These are phyloP conservation scores for Seriola dumerili DNA, from an alignment of 2,113 vertebrate species.

Conservation along the genomic window DNA sequence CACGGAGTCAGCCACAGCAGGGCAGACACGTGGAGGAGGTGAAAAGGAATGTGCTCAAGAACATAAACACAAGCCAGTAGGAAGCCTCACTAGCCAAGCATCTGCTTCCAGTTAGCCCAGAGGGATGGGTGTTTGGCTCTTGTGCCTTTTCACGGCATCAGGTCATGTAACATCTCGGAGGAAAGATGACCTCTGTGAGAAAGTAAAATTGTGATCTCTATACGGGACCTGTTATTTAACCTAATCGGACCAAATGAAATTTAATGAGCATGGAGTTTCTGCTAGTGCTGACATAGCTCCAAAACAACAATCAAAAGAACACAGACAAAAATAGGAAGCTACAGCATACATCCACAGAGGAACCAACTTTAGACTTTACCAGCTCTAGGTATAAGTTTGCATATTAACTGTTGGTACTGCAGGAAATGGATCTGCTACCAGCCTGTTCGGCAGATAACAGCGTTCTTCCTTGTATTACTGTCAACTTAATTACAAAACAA, in stretches of 20 bases:
- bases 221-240: not conserved
- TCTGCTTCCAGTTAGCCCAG: conserved; percentile 72
- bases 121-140: conserved; percentile 47
- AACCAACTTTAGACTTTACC: not conserved
- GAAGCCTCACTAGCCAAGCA: conserved; percentile 64
- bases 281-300: not conserved
- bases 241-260: not conserved
- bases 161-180: conserved; percentile 27
- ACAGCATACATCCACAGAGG: not conserved
- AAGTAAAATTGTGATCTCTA: not conserved
- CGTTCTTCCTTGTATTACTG: not conserved
- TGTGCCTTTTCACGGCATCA: conserved; percentile 16
- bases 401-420: not conserved
- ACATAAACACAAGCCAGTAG: conserved; percentile 74
- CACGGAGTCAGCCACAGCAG: conserved; percentile 55
- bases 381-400: no score
- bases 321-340: not conserved
- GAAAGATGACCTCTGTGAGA: conserved; percentile 50
- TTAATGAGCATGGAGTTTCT: not conserved
- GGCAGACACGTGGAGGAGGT: conserved; percentile 71
- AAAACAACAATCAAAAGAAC: not conserved
- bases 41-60: conserved; percentile 74
- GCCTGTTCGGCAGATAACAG: not conserved
- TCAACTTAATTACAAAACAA: not conserved
- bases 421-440: not conserved